Conservation (phyloP, 2,797 vertebrate genomes). For the Harpagifer antarcticus region DNA sequence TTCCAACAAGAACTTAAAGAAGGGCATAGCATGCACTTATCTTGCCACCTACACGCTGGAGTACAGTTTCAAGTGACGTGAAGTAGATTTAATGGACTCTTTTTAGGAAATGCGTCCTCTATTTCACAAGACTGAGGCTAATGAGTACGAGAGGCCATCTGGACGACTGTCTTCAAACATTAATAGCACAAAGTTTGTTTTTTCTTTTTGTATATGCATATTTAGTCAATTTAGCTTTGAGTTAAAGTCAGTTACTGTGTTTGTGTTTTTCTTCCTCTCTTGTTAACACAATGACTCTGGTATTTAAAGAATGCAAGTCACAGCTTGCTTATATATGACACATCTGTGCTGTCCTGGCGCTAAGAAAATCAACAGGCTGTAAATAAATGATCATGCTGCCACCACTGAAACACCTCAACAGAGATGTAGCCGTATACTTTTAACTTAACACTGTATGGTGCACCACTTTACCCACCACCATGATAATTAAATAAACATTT, state of each 20-base stretch:
- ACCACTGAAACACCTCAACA: slow-evolving; percentile 1
- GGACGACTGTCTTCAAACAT: too few species aligned
- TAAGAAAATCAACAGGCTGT: slow-evolving; percentile 16
- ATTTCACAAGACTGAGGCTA: neutral
- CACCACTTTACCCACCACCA: neutral
- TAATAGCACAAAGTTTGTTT: too few species aligned
- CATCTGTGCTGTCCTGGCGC: slow-evolving; percentile 12
- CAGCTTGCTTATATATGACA: slow-evolving; percentile 2
- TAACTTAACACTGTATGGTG: neutral
- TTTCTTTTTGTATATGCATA: too few species aligned
- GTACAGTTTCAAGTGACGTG: slow-evolving; percentile 4
- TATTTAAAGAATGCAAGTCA: slow-evolving; percentile 22
- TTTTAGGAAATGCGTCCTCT: neutral
- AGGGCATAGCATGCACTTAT: neutral
- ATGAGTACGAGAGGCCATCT: neutral
- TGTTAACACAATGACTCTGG: slow-evolving; percentile 7
- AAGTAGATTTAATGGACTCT: neutral
- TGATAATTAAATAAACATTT: neutral
- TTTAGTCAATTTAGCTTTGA: too few species aligned
- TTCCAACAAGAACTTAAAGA: neutral
- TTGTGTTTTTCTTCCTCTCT: slow-evolving; percentile 13
- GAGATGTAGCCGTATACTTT: slow-evolving; percentile 2
- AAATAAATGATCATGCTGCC: slow-evolving; percentile 15
- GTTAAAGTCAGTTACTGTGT: neutral
- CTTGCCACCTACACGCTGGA: neutral